A percentile compares a stretch with the other conserved stretches of the same genome.
phyloP scores from a whole-genome alignment of 2,888 invertebrate genomes.

The Ceramica pisi region DNA sequence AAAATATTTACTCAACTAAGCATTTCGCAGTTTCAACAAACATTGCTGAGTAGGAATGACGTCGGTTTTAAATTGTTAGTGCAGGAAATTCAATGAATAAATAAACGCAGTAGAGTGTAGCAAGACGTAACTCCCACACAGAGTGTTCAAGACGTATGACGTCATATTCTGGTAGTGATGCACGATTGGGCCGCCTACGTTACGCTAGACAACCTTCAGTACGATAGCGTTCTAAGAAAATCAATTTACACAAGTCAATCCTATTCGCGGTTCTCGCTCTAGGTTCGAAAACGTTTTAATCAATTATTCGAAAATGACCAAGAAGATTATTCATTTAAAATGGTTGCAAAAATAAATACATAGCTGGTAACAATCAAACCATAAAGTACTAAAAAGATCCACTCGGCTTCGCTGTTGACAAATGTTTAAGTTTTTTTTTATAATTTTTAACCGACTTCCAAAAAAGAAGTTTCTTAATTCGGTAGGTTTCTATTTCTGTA shows the following conservation, averaged over 20 bases:
- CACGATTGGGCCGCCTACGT: constrained; percentile 17
- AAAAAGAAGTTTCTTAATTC: no score
- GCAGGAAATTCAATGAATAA: constrained; percentile 10
- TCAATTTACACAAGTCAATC: neutral
- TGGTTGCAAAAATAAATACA: no score
- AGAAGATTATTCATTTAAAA: no score
- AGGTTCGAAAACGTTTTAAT: no score
- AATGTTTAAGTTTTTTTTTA: no score
- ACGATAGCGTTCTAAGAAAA: neutral
- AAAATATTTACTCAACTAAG: neutral
- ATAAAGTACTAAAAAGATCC: no score
- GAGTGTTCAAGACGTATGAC: constrained; percentile 4
- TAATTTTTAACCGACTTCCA: no score
- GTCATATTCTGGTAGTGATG: constrained; percentile 23
- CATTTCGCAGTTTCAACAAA: neutral
- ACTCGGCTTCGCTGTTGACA: no score
- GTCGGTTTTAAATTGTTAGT: neutral
- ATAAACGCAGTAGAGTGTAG: constrained; percentile 7
- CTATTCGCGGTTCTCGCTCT: neutral
- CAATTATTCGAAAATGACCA: no score
- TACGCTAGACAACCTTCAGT: neutral
- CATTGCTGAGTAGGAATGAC: neutral
- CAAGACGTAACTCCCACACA: neutral
- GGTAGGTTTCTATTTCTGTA: no score
- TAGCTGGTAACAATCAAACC: no score